Conservation (phyloP, 2,888 invertebrate species). For the Sinopyrophorus schimmeli region DNA sequence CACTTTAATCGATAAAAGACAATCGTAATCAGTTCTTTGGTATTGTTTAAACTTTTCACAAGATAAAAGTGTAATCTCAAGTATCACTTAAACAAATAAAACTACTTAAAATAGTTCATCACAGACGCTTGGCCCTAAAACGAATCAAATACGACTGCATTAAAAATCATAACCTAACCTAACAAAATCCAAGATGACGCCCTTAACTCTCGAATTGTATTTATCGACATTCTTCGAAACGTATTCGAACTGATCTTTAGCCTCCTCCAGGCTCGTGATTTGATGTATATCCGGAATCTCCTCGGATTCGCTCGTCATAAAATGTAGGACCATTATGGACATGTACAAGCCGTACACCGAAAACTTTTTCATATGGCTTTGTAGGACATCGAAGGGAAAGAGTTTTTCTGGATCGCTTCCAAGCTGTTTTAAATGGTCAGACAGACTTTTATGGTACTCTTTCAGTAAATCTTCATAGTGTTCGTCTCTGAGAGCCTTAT, state of each 20-base stretch:
- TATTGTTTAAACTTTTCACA: too few species aligned
- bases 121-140: too few species aligned
- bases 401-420: conserved; percentile 40
- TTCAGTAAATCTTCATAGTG: conserved; percentile 42
- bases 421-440: conserved; percentile 34
- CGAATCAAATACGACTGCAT: too few species aligned
- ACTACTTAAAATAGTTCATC: too few species aligned
- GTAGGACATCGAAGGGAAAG: conserved; percentile 41
- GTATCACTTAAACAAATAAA: too few species aligned
- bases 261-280: neutral
- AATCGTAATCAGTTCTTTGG: too few species aligned
- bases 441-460: conserved; percentile 43
- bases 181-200: conserved; percentile 24
- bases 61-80: too few species aligned
- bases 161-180: conserved; percentile 13
- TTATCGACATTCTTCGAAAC: neutral
- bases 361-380: conserved; percentile 41
- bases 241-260: neutral
- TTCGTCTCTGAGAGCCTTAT: conserved; percentile 39
- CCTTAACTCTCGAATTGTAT: conserved; percentile 15
- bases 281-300: conserved; percentile 4
- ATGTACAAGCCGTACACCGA: conserved; percentile 40
- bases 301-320: neutral
- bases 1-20: too few species aligned
- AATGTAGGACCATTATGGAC: conserved; percentile 34